These are phyloP conservation scores for Lates japonicus DNA, from an alignment of 2,797 vertebrate species.

Conservation along the genomic window DNA sequence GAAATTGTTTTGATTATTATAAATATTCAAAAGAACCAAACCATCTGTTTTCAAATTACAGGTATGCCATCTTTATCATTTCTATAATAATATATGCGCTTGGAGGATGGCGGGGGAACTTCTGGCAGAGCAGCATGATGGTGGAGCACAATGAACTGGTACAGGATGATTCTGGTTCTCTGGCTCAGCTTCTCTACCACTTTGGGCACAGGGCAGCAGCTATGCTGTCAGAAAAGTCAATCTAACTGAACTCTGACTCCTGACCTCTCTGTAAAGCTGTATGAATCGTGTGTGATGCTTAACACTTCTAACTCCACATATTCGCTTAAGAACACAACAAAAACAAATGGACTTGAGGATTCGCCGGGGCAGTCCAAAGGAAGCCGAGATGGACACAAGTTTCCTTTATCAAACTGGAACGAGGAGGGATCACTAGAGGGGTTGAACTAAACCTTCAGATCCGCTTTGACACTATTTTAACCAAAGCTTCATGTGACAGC, in stretches of 20 bases:
- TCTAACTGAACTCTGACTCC: conserved; percentile 29
- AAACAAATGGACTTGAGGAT: neutral
- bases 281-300: rapidly evolving
- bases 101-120: conserved; percentile 68
- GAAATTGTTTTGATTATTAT: conserved; percentile 99
- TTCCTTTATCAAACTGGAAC: neutral
- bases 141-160: conserved; percentile 40
- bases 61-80: conserved; percentile 90
- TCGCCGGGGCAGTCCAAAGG: neutral
- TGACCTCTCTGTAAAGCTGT: conserved; percentile 39
- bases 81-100: conserved; percentile 82
- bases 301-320: neutral
- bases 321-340: neutral
- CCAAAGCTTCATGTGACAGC: neutral
- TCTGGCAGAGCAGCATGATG: conserved; percentile 64
- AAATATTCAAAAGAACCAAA: conserved; percentile 99
- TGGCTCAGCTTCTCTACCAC: conserved; percentile 28
- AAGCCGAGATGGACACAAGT: neutral
- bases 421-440: neutral
- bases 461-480: neutral
- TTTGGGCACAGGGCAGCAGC: conserved; percentile 35
- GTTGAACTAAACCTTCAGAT: too few relatives aligned
- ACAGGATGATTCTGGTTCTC: conserved; percentile 30
- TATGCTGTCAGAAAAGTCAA: conserved; percentile 28
- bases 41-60: conserved; percentile 99